Evolutionary conservation across 1,140 invertebrate genomes (phyloP).

Genomic region (Drosophila auraria): DNA sequence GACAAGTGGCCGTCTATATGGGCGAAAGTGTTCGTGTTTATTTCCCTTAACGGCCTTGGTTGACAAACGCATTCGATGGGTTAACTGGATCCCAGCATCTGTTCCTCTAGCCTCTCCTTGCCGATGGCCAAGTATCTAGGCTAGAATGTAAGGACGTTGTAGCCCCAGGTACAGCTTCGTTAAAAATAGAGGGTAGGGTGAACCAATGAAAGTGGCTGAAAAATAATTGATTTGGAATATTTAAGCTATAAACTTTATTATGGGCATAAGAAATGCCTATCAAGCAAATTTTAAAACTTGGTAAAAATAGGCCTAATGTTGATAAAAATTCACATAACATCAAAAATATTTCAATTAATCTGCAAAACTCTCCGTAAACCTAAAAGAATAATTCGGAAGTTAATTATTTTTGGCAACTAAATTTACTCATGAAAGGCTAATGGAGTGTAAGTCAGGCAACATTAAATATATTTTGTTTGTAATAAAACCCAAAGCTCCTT

Average conservation of each 20-base stretch:
- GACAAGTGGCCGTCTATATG: constrained; percentile 52
- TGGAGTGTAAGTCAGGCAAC: no score
- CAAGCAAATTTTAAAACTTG: no score
- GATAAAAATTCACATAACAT: no score
- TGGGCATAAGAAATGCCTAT: no score
- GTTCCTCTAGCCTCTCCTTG: background rate
- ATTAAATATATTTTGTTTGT: no score
- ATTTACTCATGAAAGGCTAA: no score
- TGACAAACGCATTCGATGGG: constrained; percentile 33
- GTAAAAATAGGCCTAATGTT: no score
- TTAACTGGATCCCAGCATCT: constrained; percentile 7
- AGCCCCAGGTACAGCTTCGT: constrained; percentile 10
- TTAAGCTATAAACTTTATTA: background rate
- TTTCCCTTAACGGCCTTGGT: constrained; percentile 36
- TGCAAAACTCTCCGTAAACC: background rate
- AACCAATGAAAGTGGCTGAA: background rate
- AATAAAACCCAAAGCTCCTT: no score
- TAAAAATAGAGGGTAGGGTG: background rate
- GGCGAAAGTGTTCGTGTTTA: constrained; percentile 45
- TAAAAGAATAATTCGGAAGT: no score
- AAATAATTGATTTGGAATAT: background rate
- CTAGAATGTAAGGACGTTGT: background rate
- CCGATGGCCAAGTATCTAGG: constrained; percentile 6
- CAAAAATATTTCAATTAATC: background rate
- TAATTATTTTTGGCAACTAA: no score